Percentiles rank a stretch among this genome's conserved stretches.
Evolutionary conservation across 23 tunicate species (phyloP).

Genomic region (Ciona savignyi): DNA sequence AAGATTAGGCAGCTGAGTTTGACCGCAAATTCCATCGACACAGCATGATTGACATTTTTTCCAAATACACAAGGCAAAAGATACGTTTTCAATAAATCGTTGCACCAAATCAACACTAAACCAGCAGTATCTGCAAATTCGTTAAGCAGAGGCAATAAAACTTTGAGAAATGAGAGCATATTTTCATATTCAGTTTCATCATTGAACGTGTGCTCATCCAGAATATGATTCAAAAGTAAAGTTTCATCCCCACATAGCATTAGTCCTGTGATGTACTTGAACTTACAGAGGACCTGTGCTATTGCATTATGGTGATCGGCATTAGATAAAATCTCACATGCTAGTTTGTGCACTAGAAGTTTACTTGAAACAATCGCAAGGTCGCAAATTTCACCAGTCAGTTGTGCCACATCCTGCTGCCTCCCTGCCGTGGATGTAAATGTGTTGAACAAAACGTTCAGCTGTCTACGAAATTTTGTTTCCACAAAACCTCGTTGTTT

Average conservation of each 20-base stretch:
- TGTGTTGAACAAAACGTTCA: not conserved
- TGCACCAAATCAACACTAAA: not conserved
- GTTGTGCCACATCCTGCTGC: not conserved
- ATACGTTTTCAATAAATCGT: not conserved
- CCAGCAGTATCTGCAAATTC: not conserved
- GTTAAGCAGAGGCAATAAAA: not conserved
- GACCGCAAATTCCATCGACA: not conserved
- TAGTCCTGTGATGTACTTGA: not conserved
- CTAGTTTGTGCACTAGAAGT: not conserved
- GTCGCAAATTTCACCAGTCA: not conserved
- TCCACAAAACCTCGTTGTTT: not conserved
- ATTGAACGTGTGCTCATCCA: not conserved
- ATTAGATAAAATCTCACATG: not conserved
- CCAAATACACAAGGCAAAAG: not conserved
- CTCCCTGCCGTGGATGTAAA: not conserved
- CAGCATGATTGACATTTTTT: not conserved
- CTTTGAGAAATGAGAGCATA: not conserved
- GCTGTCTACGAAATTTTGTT: not conserved
- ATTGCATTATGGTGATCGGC: not conserved
- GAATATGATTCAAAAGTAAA: not conserved
- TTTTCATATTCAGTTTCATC: not conserved
- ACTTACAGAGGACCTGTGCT: not conserved
- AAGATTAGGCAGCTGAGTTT: not conserved
- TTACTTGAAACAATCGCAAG: not conserved
- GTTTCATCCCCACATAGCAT: no score